These are phyloP conservation scores for Apistogramma diplotaenia DNA, from an alignment of 2,113 vertebrate species.

Conservation along the genomic window DNA sequence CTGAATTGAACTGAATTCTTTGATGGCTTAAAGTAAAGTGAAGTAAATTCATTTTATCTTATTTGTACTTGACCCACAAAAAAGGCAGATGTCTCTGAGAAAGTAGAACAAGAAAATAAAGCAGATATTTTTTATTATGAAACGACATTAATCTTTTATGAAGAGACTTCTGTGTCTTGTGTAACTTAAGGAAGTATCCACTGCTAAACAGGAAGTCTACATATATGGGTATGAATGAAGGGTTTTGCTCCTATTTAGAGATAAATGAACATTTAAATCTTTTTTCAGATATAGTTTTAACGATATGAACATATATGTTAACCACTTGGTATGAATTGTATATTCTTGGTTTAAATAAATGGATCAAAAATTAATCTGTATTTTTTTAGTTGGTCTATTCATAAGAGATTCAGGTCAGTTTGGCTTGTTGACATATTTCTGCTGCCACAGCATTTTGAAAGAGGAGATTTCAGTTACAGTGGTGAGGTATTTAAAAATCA, in stretches of 20 bases:
- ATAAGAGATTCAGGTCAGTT: rapidly evolving
- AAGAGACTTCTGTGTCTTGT: not conserved
- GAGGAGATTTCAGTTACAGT: not conserved
- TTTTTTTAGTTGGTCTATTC: too few relatives aligned
- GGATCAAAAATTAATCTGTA: too few relatives aligned
- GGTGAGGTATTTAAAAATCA: not conserved
- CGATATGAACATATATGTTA: too few relatives aligned
- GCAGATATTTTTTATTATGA: not conserved
- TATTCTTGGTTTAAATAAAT: too few relatives aligned
- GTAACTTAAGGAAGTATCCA: not conserved
- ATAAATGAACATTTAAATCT: not conserved
- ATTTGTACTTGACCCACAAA: not conserved
- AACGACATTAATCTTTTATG: not conserved
- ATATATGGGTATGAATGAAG: not conserved
- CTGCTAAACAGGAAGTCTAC: not conserved
- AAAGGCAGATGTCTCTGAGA: not conserved
- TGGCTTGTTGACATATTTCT: not conserved
- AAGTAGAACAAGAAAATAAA: not conserved
- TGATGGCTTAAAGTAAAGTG: not conserved
- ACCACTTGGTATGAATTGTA: too few relatives aligned
- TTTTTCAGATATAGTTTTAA: too few relatives aligned
- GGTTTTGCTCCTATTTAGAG: not conserved
- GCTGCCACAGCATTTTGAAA: not conserved
- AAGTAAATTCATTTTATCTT: not conserved
- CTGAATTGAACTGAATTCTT: too few relatives aligned